Evolutionary conservation across 64 coral and sea anemone genomes (phyloP), one percentile per base, ranked within the genome.

Genomic region (Actinia tenebrosa): DNA sequence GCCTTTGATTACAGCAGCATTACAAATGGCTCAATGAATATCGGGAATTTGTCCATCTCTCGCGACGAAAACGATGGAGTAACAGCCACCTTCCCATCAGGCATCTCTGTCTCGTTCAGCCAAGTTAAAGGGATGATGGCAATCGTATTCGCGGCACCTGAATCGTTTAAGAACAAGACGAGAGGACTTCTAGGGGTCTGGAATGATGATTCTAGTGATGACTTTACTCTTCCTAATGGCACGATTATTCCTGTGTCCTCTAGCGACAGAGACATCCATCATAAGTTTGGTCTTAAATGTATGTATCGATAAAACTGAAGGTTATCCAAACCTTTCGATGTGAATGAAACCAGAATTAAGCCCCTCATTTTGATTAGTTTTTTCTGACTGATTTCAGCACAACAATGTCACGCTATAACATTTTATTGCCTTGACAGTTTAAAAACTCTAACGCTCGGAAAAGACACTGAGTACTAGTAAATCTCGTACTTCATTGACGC

Each of bases 181-280:
- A 92, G 81, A 92, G 90, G 90, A 15, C 64, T 92, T 25, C 64
- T 92, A 58, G 90, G 90, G 27, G 80, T 78, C 10, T 92, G 90
- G 90, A 92, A 92, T 71, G 90, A 84, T 82, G 16, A 87, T 53
- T 46, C 79, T 1, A 23, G 53, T 27, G 90, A 92, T 52, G 90
- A 92, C 53, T 92, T 87, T 52, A 92, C 86, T 54, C 64, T 87
- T 50, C 90, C 90, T 60, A 9, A 92, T 60, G 90, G 90, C 60
- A 87, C 86, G 1, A 30, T 87, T 50, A 23, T 92, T 63, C 26
- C 85, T 25, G 44, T 50, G 8, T 83, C 85, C 18, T 92, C 79
- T 44, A 87, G 50, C 6, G 27, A 68, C n/a, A 87, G 79, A 14
- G 80, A 71, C n/a, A 92, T 92, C 77, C 86, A 92, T 56, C 77